Evolutionary conservation across 2,113 vertebrate species (phyloP).

Genomic region (Proterorhinus semilunaris): DNA sequence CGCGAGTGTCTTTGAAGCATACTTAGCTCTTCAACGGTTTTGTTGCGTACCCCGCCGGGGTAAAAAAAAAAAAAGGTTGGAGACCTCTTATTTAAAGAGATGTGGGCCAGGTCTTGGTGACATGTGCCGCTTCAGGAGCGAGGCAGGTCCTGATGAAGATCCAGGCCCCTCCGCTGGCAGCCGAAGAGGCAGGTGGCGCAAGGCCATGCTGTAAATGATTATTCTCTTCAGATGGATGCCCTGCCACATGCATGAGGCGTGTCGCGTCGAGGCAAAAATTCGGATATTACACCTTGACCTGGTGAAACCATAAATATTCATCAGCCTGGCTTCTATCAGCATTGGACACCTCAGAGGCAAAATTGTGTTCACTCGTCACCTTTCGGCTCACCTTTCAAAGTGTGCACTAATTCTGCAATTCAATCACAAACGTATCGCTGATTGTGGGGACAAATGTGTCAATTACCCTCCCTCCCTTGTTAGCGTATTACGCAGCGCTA

Average conservation of each 20-base stretch:
- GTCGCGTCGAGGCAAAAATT: conserved; percentile 34
- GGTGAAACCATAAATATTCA: conserved; percentile 65
- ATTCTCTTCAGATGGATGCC: conserved; percentile 48
- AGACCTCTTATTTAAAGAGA: background rate
- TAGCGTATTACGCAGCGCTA: background rate
- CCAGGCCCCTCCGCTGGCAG: conserved; percentile 30
- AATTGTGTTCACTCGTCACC: background rate
- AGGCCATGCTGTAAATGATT: conserved; percentile 44
- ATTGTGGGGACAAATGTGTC: background rate
- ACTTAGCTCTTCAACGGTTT: too few species aligned
- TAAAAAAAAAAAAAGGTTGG: too few species aligned
- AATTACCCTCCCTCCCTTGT: background rate
- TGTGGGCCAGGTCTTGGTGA: conserved; percentile 19
- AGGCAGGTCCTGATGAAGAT: conserved; percentile 44
- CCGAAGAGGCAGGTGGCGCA: conserved; percentile 54
- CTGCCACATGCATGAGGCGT: conserved; percentile 42
- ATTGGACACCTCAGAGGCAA: background rate
- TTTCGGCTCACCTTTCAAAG: too few species aligned
- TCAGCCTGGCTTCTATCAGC: conserved; percentile 23
- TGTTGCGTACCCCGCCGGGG: too few species aligned
- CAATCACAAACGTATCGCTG: background rate
- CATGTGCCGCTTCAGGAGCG: conserved; percentile 14
- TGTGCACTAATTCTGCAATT: too few species aligned
- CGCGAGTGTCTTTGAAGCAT: too few species aligned
- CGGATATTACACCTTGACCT: conserved; percentile 58